phyloP scores from a whole-genome alignment of 2,888 invertebrate genomes.

The Notocelia uddmanniana region DNA sequence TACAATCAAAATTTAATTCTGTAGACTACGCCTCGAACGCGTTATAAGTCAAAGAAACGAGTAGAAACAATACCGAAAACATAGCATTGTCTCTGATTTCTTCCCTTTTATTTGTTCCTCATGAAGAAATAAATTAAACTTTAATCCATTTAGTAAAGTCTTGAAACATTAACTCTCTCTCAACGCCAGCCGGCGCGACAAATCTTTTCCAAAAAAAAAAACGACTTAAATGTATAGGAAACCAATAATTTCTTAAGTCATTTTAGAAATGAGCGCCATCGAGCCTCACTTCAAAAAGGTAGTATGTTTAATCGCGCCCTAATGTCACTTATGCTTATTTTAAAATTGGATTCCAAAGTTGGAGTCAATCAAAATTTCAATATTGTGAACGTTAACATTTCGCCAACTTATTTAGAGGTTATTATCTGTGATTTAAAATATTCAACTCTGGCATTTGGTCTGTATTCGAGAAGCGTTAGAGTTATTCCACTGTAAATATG shows the following conservation, averaged over 20 bases:
- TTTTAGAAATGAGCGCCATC: background rate
- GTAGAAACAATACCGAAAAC: too few relatives aligned
- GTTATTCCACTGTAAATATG: too few relatives aligned
- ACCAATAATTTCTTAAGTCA: background rate
- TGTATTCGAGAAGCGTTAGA: too few relatives aligned
- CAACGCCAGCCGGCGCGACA: background rate
- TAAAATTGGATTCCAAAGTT: background rate
- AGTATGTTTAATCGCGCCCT: background rate
- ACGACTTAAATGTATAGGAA: background rate
- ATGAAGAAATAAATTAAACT: background rate
- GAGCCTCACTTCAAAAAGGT: background rate
- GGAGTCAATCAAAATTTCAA: conserved; percentile 26
- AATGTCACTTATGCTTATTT: background rate
- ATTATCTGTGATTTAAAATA: background rate
- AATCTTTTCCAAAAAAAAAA: background rate
- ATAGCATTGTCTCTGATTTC: too few relatives aligned
- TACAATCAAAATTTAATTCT: too few relatives aligned
- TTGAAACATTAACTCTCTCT: conserved; percentile 7
- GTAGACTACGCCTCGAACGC: too few relatives aligned
- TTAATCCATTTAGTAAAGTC: background rate
- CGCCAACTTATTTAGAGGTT: conserved; percentile 1
- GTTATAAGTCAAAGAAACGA: too few relatives aligned
- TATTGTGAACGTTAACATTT: conserved; percentile 5
- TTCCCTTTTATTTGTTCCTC: background rate
- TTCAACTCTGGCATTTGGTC: background rate